Evolutionary conservation across 2,888 invertebrate species (phyloP), one percentile per base, ranked within the genome.

Genomic region (Lasioglossum marginatum): DNA sequence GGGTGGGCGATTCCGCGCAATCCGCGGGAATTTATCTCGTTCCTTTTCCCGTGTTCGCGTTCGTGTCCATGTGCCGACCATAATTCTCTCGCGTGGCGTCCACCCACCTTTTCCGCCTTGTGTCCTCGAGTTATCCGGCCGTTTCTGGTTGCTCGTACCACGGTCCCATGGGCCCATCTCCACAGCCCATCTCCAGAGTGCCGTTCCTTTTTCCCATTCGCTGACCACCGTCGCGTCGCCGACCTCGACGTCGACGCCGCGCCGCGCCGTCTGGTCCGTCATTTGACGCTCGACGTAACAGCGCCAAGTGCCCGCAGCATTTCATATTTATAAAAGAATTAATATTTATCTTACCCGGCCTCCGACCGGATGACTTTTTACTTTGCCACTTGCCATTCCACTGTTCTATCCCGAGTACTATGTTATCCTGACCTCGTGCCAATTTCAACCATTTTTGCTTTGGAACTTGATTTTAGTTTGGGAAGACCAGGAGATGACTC

Each of bases 251-350:
- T 27, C 60, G 45, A 31, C 75, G 72, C 78, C 82, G 77, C 75
- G 72, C 78, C 82, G 77, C 31, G 31, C 2, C 31, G 31, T 43
- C 70, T 34, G 23, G 68, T 77, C 73, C 81, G 40, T 68, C 76
- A 48, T 79, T 71, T 31, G 31, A 63, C 68, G 83, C 31, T 63
- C 57, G 52, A 60, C 79, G 78, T 78, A 84, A 85, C 89, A 86
- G 81, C 84, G 84, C 83, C 77, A 83, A 88, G 76, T 72, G 81
- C 76, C 79, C 70, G 70, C 70, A 77, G 82, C 83, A 86, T 91
- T 91, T 91, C 88, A 91, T 88, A 91, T 91, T 91, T 91, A 91
- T 91, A 91, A 91, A 91, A 91, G 88, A 85, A 83, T 91, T 91
- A 91, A 91, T 91, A 91, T 91, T 91, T 91, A 88, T 92, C 78